Base-by-base conservation (phyloP, 2,888 invertebrate species). In the Papilio demoleus region DNA sequence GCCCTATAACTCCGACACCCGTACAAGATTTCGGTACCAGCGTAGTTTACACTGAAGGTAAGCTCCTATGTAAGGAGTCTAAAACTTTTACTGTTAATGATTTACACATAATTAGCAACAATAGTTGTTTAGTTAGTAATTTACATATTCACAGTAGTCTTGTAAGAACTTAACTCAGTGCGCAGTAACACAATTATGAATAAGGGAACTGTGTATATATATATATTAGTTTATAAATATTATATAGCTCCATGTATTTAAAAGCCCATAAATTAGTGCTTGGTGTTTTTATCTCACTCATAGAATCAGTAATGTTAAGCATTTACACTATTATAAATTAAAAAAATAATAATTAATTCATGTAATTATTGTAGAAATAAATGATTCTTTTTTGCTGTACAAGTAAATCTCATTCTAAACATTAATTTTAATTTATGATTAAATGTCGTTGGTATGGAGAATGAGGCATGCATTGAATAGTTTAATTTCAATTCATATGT, bases 11-110 rank as follows among this genome's bases (percentile, higher is more conserved):
- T 1, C 92, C 92, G 1, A 90, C 85, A 19, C 92, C 92, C 5
- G 83, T 92, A 67, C 91, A 90, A 70, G 92, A 92, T 73, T 92
- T 91, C 66, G 89, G 82, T 5, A 91, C 87, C 31, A 92, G 85
- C 73, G 84, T 84, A 36, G 80, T 86, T 63, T 88, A 92, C 70
- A 83, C 85, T 68, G 92, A 92, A 87, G 88, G 92, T 91, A 77
- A n/a, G n/a, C n/a, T n/a, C n/a, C n/a, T n/a, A n/a, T n/a, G n/a
- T n/a, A n/a, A n/a, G n/a, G n/a, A n/a, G n/a, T n/a, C n/a, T n/a
- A n/a, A n/a, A n/a, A n/a, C n/a, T n/a, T n/a, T n/a, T n/a, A n/a
- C n/a, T n/a, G n/a, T n/a, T n/a, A n/a, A n/a, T n/a, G n/a, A n/a
- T n/a, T n/a, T n/a, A n/a, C n/a, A n/a, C n/a, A n/a, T n/a, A n/a